phyloP scores from a whole-genome alignment of 2,797 vertebrate species.

The Thripadectes ignobilis region DNA sequence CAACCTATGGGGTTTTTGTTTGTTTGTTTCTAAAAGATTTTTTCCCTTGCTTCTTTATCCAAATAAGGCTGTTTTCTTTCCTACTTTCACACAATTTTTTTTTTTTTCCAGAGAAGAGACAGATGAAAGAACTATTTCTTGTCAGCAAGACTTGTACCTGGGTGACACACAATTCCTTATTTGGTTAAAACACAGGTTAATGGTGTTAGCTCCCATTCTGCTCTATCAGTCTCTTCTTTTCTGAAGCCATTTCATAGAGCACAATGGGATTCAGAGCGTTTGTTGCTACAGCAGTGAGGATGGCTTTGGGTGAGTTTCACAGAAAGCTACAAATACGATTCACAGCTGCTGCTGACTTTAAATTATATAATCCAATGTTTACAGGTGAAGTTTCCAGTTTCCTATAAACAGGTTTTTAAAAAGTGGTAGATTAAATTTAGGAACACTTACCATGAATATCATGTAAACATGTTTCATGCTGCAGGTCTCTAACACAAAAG shows the following conservation, averaged over 20 bases:
- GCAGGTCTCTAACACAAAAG: neutral
- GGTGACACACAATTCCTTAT: neutral
- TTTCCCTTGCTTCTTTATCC: neutral
- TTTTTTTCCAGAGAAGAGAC: constrained; percentile 16
- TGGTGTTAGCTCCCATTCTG: neutral
- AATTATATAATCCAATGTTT: neutral
- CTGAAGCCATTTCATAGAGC: neutral
- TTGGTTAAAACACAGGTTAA: constrained; percentile 25
- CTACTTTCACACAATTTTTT: neutral
- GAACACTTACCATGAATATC: neutral
- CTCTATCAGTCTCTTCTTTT: neutral
- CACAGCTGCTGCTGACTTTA: neutral
- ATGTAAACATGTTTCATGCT: neutral
- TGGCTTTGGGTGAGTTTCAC: neutral
- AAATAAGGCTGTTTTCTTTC: constrained; percentile 23
- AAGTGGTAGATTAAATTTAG: neutral
- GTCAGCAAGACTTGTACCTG: constrained; percentile 7
- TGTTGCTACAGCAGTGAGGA: neutral
- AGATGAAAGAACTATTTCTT: constrained; percentile 48
- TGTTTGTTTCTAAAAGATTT: neutral
- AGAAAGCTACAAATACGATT: neutral
- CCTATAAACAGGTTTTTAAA: neutral
- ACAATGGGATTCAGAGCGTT: neutral
- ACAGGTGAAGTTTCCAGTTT: neutral
- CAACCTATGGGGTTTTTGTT: neutral